Percentiles rank a stretch among this genome's conserved stretches.
These are phyloP conservation scores for Hyphantria cunea DNA, from an alignment of 1,140 invertebrate genomes.

Conservation along the genomic window DNA sequence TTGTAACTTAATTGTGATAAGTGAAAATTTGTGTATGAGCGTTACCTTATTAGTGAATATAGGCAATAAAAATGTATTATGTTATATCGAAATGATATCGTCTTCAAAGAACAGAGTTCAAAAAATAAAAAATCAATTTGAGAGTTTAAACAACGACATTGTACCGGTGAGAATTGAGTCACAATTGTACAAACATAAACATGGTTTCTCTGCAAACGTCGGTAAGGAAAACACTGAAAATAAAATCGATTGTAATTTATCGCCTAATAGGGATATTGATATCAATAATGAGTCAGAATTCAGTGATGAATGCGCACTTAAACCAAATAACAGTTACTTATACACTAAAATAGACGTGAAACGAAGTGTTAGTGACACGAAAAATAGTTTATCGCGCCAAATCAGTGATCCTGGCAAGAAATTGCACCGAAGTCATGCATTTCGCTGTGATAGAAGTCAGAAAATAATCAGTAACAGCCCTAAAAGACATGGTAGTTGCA, in stretches of 20 bases:
- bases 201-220: conserved; percentile 21
- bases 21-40: background rate
- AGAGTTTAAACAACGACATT: conserved; percentile 64
- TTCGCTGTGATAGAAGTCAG: conserved; percentile 82
- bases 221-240: conserved; percentile 30
- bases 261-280: conserved; percentile 41
- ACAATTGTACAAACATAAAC: conserved; percentile 47
- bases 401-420: conserved; percentile 83
- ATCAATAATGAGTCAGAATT: conserved; percentile 41
- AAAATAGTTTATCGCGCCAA: conserved; percentile 75
- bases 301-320: conserved; percentile 48
- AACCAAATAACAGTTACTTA: conserved; percentile 70
- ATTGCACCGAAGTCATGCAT: conserved; percentile 84
- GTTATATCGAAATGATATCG: conserved; percentile 65
- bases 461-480: conserved; percentile 63
- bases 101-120: conserved; percentile 77
- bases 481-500: conserved; percentile 71
- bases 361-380: conserved; percentile 51
- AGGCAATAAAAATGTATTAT: conserved; percentile 28
- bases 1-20: background rate
- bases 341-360: conserved; percentile 62
- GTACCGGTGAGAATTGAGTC: conserved; percentile 40
- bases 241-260: conserved; percentile 39
- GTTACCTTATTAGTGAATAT: conserved; percentile 34
- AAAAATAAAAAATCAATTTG: conserved; percentile 78